These are phyloP conservation scores for Apolygus lucorum DNA, from an alignment of 1,140 invertebrate genomes.

Conservation along the genomic window DNA sequence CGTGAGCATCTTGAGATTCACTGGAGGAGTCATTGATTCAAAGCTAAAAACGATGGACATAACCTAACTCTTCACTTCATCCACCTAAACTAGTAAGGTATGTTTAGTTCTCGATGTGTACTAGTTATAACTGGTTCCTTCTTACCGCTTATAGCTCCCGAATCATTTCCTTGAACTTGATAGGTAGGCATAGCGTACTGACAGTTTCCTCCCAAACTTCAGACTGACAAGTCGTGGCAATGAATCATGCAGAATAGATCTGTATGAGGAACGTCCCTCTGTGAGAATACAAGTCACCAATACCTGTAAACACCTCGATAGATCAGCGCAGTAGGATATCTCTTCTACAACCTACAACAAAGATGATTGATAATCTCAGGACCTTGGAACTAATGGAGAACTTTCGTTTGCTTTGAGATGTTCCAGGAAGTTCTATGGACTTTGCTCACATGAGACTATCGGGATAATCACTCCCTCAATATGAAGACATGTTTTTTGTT, in stretches of 20 bases:
- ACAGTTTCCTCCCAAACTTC: not conserved
- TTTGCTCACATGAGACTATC: slow-evolving; percentile 17
- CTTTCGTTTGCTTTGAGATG: slow-evolving; percentile 34
- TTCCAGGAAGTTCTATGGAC: slow-evolving; percentile 29
- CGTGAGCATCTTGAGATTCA: too few relatives aligned
- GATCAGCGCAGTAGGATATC: not conserved
- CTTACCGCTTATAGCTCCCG: too few relatives aligned
- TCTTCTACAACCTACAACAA: not conserved
- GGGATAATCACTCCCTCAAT: slow-evolving; percentile 20
- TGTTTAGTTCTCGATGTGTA: too few relatives aligned
- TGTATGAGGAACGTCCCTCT: not conserved
- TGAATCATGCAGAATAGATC: not conserved
- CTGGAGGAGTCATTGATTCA: too few relatives aligned
- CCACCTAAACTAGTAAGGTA: too few relatives aligned
- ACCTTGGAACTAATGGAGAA: slow-evolving; percentile 28
- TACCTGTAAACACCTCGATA: slow-evolving; percentile 9
- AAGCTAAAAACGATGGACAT: too few relatives aligned
- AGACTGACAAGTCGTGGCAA: not conserved
- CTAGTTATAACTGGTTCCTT: too few relatives aligned
- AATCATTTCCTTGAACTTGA: not conserved
- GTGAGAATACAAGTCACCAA: slow-evolving; percentile 6
- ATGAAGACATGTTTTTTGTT: slow-evolving; percentile 20
- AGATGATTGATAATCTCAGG: slow-evolving; percentile 13
- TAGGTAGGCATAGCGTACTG: not conserved
- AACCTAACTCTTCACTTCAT: too few relatives aligned